Evolutionary conservation across 2,113 vertebrate genomes (phyloP), one percentile per base, ranked within the genome.

Genomic region (Microtus oregoni): DNA sequence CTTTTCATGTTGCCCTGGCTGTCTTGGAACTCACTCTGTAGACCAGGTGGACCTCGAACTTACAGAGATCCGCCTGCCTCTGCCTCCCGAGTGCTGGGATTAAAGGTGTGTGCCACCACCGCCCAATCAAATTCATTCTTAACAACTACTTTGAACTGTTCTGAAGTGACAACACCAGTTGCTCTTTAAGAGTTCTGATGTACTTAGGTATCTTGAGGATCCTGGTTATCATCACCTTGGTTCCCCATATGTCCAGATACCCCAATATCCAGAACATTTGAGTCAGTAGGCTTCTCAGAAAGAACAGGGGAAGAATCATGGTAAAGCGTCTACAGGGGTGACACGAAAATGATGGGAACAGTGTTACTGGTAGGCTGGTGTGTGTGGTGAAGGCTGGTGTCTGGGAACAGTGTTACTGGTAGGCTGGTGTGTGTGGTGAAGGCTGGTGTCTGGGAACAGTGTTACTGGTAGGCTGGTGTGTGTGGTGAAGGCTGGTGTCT

Each of bases 111-210:
- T 3, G 4, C 14, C 67, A 72, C 68, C 32, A 72, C 70, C 1
- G 7, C 35, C 17, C 2, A 19, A n/a, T 22, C 32, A 65, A 75
- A 63, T 76, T 86, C n/a, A n/a, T 94, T 92, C 26, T 79, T 72
- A 77, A 77, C n/a, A 44, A 81, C 7, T 72, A 32, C 7, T 75
- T 75, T 94, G 52, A 79, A 87, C 22, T 67, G 14, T 89, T 94
- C 70, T 95, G 44, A 70, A 35, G 32, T 91, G 92, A 78, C 20
- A 55, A 93, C 85, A 82, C 15, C 67, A 52, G 32, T 73, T 94
- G 55, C 28, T 17, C 38, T 95, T 92, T 73, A 47, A 90, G 82
- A 58, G 63, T 92, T 95, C 76, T 58, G 6, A 76, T 67, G 58
- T 52, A 55, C 35, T 94, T 55, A 67, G 55, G 24, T 83, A 41